Percentiles rank a stretch among this genome's conserved stretches.
These are phyloP conservation scores for Tarsius wallacei DNA, from an alignment of 2,797 vertebrate species.

Conservation along the genomic window DNA sequence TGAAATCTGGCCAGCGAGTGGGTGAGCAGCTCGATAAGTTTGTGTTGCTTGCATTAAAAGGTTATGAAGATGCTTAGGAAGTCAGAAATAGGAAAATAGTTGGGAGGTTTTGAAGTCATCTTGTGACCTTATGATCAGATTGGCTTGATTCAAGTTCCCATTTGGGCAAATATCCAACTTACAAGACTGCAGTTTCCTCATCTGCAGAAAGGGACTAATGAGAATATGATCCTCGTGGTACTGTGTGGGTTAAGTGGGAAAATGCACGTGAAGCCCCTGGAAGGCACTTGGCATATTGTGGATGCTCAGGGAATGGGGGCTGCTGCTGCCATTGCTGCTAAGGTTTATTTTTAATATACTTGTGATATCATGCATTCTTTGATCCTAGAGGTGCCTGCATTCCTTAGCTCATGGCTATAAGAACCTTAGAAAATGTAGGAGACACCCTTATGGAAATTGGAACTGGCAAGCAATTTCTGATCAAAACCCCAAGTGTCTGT, in stretches of 20 bases:
- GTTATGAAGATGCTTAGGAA: background rate
- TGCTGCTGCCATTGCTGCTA: background rate
- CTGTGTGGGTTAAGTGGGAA: background rate
- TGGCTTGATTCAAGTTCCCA: background rate
- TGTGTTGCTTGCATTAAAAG: background rate
- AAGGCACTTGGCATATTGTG: background rate
- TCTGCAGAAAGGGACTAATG: background rate
- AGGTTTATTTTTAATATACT: background rate
- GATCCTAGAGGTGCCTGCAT: no score
- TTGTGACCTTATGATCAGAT: background rate
- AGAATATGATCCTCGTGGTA: accelerated
- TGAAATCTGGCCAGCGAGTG: background rate
- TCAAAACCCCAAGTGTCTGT: no score
- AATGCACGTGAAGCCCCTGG: background rate
- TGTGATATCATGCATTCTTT: no score
- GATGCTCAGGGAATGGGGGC: background rate
- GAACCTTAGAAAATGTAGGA: no score
- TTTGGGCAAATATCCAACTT: no score
- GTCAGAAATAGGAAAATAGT: background rate
- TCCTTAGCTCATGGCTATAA: no score
- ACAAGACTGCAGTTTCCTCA: no score
- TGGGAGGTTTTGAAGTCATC: background rate
- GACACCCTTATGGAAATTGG: no score
- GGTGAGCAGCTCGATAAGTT: background rate
- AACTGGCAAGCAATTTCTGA: no score